Percentiles rank a stretch among this genome's conserved stretches.
phyloP scores from a whole-genome alignment of 1,140 invertebrate genomes.

The Globodera ellingtonae region DNA sequence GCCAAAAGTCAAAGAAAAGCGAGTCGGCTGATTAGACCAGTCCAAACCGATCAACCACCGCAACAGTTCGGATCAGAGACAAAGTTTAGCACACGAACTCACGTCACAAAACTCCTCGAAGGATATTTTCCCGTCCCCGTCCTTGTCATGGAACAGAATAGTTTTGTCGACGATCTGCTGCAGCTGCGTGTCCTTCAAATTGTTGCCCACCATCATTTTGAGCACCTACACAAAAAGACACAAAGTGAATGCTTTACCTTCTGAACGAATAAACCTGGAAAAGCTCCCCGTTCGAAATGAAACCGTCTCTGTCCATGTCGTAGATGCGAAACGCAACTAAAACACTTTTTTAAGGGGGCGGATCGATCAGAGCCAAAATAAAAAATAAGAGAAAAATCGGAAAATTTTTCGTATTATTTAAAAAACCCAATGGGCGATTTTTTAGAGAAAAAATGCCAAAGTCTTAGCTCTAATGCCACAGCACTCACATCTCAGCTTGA shows the following conservation, averaged over 20 bases:
- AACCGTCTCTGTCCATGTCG: slow-evolving; percentile 66
- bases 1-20: not conserved
- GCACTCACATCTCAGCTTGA: slow-evolving; percentile 63
- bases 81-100: slow-evolving; percentile 35
- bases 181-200: slow-evolving; percentile 66
- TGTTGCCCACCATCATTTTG: slow-evolving; percentile 67
- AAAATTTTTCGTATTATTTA: too few species aligned
- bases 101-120: slow-evolving; percentile 67
- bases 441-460: too few species aligned
- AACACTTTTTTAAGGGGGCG: not conserved
- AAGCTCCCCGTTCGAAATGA: slow-evolving; percentile 66
- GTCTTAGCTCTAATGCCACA: too few species aligned
- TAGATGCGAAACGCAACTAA: slow-evolving; percentile 66
- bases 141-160: slow-evolving; percentile 66
- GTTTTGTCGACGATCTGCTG: slow-evolving; percentile 67
- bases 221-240: slow-evolving; percentile 51
- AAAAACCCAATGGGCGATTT: too few species aligned
- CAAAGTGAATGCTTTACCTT: too few species aligned
- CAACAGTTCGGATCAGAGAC: not conserved
- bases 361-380: too few species aligned
- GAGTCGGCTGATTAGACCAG: not conserved
- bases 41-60: not conserved
- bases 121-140: slow-evolving; percentile 66
- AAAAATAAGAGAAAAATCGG: too few species aligned
- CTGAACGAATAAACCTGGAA: slow-evolving; percentile 60